Evolutionary conservation across 2,797 vertebrate genomes (phyloP), one percentile per base, ranked within the genome.

Genomic region (Melanotaenia trifasciata): DNA sequence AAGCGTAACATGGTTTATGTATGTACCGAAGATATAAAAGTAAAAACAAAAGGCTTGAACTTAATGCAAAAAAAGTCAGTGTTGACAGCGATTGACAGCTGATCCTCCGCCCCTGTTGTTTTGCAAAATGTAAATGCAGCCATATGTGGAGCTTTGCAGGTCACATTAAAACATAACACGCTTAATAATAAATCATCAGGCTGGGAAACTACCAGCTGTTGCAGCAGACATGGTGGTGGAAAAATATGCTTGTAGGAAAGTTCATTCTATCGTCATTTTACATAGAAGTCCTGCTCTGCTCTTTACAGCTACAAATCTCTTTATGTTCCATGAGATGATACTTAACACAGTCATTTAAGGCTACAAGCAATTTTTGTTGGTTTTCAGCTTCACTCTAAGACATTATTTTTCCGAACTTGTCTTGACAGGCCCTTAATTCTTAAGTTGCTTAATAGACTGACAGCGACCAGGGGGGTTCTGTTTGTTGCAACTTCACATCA

Each of bases 1-100:
- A 62, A 65, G 80, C 73, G 74, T 82, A 75, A 84, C 84, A 82
- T 7, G 54, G 33, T 81, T 85, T 86, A 79, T 89, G 86, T 73
- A 85, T 60, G 30, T 22, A 13, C 51, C 1, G 54, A 72, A 76
- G 79, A 88, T 78, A 85, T 84, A 70, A 83, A 85, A 89, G 79
- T 85, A 73, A 79, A 88, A 81, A 86, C 57, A 75, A 78, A 78
- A 72, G 24, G 24, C 16, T 53, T 53, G 18, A 65, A 63, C 74
- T 65, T 69, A 47, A 64, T 16, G 38, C 60, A 30, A 40, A 72
- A 74, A 7, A 58, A 36, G 0, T 14, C 54, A 2, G 43, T 0
- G 3, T 6, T 43, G 74, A 70, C 53, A 69, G 58, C 86, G 84
- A 89, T 22, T 62, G 85, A 87, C 79, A 82, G 86, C 78, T 36